Conservation (phyloP, 2,113 vertebrate species). For the Prolemur simus region DNA sequence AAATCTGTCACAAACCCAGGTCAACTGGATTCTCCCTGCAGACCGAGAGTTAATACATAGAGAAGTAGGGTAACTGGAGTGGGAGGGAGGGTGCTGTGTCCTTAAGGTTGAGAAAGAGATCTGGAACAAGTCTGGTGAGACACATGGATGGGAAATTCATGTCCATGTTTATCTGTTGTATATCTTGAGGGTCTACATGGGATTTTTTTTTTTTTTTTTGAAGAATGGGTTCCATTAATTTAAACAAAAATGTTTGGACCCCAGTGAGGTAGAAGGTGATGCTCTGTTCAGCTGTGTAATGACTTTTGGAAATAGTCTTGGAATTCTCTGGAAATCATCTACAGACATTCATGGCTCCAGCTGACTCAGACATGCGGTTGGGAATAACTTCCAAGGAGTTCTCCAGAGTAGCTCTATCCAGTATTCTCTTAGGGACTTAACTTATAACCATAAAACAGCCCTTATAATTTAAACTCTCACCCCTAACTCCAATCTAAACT, state of each 20-base stretch:
- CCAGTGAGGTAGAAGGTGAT: background rate
- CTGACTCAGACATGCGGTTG: background rate
- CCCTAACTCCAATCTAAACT: background rate
- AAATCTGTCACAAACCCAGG: background rate
- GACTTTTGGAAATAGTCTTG: background rate
- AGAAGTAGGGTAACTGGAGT: background rate
- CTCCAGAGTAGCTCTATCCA: background rate
- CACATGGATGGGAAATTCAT: background rate
- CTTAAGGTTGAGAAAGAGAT: background rate
- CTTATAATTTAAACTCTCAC: constrained; percentile 13
- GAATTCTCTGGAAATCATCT: constrained; percentile 8
- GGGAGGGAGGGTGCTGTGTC: background rate
- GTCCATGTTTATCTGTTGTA: background rate
- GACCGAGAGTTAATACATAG: background rate
- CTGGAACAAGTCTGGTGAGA: background rate
- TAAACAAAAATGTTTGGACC: background rate
- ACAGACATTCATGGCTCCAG: background rate
- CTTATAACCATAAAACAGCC: background rate
- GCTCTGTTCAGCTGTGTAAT: background rate
- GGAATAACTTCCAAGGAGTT: background rate
- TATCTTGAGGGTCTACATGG: background rate
- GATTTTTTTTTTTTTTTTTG: background rate
- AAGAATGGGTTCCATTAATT: background rate
- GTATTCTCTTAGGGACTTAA: background rate
- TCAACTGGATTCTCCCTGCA: background rate